Conservation (phyloP, 2,113 vertebrate genomes). For the Chauna torquata region DNA sequence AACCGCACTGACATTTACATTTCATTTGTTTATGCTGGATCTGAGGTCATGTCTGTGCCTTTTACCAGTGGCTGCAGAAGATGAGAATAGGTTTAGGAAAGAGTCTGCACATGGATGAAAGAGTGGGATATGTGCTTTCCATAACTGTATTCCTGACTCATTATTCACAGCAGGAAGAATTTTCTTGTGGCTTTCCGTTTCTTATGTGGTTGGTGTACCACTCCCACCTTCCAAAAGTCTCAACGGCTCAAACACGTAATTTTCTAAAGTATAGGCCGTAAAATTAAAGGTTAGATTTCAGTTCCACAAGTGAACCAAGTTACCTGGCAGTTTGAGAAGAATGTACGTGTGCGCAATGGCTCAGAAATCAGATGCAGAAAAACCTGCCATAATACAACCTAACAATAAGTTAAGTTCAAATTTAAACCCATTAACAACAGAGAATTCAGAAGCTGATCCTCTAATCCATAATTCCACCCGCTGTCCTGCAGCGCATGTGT, state of each 20-base stretch:
- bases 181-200: slow-evolving; percentile 41
- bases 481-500: not conserved
- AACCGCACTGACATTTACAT: slow-evolving; percentile 38
- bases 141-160: not conserved
- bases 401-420: not conserved
- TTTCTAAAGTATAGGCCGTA: slow-evolving; percentile 57
- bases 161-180: slow-evolving; percentile 36
- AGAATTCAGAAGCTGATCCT: not conserved
- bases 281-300: slow-evolving; percentile 63
- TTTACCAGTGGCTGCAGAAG: slow-evolving; percentile 5
- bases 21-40: slow-evolving; percentile 45
- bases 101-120: slow-evolving; percentile 4
- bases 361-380: slow-evolving; percentile 8
- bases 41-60: slow-evolving; percentile 14
- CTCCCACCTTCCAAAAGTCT: slow-evolving; percentile 50
- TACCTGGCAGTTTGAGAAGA: slow-evolving; percentile 47
- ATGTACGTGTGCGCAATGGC: not conserved
- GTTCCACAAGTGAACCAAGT: slow-evolving; percentile 6
- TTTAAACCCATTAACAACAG: not conserved
- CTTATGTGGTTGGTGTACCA: slow-evolving; percentile 15
- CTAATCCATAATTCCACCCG: not conserved
- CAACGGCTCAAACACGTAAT: slow-evolving; percentile 42
- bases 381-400: not conserved
- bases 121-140: not conserved
- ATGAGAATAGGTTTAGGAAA: slow-evolving; percentile 37